Conservation (phyloP, 2,113 vertebrate genomes). For the Podilymbus podiceps region DNA sequence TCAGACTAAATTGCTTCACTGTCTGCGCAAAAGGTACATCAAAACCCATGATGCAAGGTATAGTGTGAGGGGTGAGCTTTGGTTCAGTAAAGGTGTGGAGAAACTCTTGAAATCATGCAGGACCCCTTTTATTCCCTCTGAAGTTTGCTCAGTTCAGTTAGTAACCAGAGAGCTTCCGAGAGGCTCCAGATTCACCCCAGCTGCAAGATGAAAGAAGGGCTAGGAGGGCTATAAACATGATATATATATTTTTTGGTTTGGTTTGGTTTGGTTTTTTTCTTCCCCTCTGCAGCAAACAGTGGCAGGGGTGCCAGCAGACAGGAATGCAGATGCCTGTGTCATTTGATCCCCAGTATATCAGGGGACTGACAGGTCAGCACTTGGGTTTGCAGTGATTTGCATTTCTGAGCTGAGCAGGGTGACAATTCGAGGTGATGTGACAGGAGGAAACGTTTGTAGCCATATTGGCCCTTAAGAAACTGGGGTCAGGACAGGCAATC, state of each 20-base stretch:
- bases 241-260: not conserved
- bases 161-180: not conserved
- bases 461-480: not conserved
- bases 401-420: constrained; percentile 35
- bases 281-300: not conserved
- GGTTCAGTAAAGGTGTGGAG: not conserved
- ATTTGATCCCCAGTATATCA: constrained; percentile 36
- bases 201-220: not conserved
- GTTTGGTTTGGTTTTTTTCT: not conserved
- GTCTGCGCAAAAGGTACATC: not conserved
- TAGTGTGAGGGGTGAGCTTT: not conserved
- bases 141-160: not conserved
- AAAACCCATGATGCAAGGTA: not conserved
- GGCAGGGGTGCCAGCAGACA: constrained; percentile 8
- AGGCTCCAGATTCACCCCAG: not conserved
- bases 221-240: constrained; percentile 7
- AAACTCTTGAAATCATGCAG: not conserved
- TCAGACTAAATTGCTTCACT: not conserved
- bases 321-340: constrained; percentile 45
- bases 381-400: constrained; percentile 35
- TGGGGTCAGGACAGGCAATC: not conserved
- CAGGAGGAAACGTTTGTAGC: constrained; percentile 21
- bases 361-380: constrained; percentile 32
- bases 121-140: not conserved
- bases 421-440: constrained; percentile 20